phyloP scores from a whole-genome alignment of 2,113 vertebrate genomes.

The Nothobranchius furzeri region DNA sequence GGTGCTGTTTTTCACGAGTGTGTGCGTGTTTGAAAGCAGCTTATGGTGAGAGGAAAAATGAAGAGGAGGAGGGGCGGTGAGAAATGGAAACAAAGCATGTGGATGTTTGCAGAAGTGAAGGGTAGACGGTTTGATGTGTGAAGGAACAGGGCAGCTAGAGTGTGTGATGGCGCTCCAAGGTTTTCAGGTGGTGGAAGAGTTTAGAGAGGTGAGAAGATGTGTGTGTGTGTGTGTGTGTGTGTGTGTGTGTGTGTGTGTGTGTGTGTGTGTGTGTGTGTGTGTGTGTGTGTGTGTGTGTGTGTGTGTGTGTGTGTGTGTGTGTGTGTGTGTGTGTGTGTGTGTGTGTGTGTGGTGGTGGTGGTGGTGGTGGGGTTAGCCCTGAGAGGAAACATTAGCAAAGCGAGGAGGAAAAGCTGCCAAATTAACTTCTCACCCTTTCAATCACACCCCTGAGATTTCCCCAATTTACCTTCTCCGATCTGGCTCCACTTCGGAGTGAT shows the following conservation, averaged over 20 bases:
- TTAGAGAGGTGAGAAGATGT: conserved; percentile 69
- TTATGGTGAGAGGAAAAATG: conserved; percentile 50
- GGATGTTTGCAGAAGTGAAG: conserved; percentile 56
- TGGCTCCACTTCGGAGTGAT: conserved; percentile 78
- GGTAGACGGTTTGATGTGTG: conserved; percentile 18
- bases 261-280: conserved; percentile 55
- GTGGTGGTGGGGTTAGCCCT: conserved; percentile 86
- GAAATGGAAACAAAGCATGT: conserved; percentile 69
- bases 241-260: conserved; percentile 56
- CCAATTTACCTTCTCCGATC: conserved; percentile 87
- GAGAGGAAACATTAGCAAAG: conserved; percentile 95
- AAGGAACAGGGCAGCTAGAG: conserved; percentile 42
- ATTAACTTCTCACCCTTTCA: conserved; percentile 99
- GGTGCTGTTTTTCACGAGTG: conserved; percentile 78
- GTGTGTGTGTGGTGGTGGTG: conserved; percentile 53
- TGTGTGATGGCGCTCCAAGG: conserved; percentile 72
- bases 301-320: conserved; percentile 51
- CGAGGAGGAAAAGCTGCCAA: conserved; percentile 98
- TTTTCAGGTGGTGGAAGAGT: conserved; percentile 46
- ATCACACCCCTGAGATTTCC: conserved; percentile 99
- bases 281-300: conserved; percentile 54
- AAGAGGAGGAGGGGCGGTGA: conserved; percentile 42
- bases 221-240: conserved; percentile 50
- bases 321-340: conserved; percentile 56
- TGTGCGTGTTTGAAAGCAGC: conserved; percentile 24